Conservation (phyloP, 2,113 vertebrate species). For the Myrmophylax atrothorax region DNA sequence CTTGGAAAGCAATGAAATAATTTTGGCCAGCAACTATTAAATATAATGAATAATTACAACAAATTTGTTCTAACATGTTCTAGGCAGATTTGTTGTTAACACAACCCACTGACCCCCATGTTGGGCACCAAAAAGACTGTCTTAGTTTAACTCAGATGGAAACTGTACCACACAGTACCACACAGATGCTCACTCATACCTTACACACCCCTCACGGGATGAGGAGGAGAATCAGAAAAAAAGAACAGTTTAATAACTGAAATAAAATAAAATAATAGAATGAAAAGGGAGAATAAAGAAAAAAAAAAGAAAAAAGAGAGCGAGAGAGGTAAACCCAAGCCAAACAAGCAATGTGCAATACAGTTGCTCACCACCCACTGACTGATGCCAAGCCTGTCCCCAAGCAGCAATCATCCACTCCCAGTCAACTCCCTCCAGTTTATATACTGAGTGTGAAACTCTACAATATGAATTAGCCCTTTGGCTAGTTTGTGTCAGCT, state of each 20-base stretch:
- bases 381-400: rapidly evolving
- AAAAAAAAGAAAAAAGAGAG: not conserved
- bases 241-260: not conserved
- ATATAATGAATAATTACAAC: not conserved
- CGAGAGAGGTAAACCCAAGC: not conserved
- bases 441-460: not conserved
- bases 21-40: not conserved
- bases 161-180: not conserved
- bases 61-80: not conserved
- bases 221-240: not conserved
- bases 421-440: not conserved
- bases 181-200: not conserved
- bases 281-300: not conserved
- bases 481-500: not conserved
- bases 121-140: not conserved
- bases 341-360: not conserved
- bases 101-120: not conserved
- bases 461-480: rapidly evolving
- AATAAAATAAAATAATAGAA: not conserved
- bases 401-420: rapidly evolving
- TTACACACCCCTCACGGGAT: not conserved
- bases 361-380: not conserved
- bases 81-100: not conserved
- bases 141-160: not conserved
- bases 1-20: not conserved